A percentile compares a stretch with the other conserved stretches of the same genome.
Evolutionary conservation across 2,797 vertebrate genomes (phyloP).

Genomic region (Momotus momota): DNA sequence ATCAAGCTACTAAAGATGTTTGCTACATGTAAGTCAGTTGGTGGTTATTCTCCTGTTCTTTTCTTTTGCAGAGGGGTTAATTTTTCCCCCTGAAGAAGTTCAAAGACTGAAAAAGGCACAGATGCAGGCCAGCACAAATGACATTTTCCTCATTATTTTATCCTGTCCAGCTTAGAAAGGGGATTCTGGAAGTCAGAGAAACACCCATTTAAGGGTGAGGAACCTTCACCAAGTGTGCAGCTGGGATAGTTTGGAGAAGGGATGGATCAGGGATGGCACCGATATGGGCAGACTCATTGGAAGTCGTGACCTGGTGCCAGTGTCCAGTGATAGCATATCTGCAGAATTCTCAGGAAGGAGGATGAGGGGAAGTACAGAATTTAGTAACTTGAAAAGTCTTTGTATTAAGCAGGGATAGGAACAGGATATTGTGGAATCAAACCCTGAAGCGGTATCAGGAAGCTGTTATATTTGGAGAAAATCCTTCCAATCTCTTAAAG

Average conservation of each 20-base stretch:
- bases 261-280: neutral
- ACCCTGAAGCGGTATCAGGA: constrained; percentile 41
- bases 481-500: constrained; percentile 70
- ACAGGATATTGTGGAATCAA: constrained; percentile 31
- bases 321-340: fast-evolving
- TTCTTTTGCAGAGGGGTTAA: neutral
- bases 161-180: neutral
- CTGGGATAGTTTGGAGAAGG: neutral
- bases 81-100: neutral
- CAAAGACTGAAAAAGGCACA: neutral
- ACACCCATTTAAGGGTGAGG: neutral
- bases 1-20: neutral
- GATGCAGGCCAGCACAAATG: neutral
- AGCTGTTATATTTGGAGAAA: constrained; percentile 61
- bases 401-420: constrained; percentile 52
- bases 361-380: neutral
- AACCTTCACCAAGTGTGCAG: neutral
- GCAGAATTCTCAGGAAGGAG: neutral
- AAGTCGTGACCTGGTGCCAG: neutral
- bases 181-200: neutral
- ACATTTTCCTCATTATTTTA: neutral
- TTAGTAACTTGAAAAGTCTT: constrained; percentile 15
- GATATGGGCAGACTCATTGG: fast-evolving
- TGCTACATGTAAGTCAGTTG: neutral
- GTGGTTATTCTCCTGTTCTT: neutral